Base-by-base conservation (phyloP, 2,113 vertebrate species). In the Microtus pennsylvanicus region DNA sequence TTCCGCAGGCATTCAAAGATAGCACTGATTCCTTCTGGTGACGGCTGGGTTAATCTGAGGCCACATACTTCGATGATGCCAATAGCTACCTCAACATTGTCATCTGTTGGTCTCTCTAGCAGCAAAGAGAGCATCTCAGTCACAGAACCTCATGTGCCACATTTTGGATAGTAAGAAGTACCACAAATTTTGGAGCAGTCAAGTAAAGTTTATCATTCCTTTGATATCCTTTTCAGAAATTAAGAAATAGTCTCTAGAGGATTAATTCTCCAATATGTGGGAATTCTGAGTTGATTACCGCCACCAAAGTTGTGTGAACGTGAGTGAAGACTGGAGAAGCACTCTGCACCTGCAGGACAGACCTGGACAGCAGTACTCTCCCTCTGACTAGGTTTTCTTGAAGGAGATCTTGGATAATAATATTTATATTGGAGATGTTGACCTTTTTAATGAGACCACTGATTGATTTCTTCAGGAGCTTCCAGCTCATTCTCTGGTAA, bases 401-500 rank as follows among this genome's bases (percentile, higher is more conserved):
- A 97, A 99, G 99, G 47, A 99, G 98, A 97, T 99, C 99, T 97
- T 99, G 99, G 98, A 99, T 99, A 96, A 99, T 99, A 97, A 99
- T 99, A 93, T 98, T 99, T 80, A 99, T 99, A 98, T 99, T 99
- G 86, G 99, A 99, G 97, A 99, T 99, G 0, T 99, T 99, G 82
- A 99, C 99, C 98, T 99, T 99, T 98, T 99, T 99, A 98, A 99
- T 99, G 92, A 99, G 99, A 98, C 99, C 99, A 45, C 99, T 99
- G 98, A 99, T 99, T 0, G 99, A 99, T 97, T 99, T 99, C 99
- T 99, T 99, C 97, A 99, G 98, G 24, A 99, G 99, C 98, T 99
- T 99, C 99, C 99, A 99, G 98, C 99, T 99, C 99, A 99, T 99
- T 94, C 99, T 99, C 98, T 99, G 99, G 98, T 99, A 99, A 1